These are phyloP conservation scores for Phocoena phocoena DNA, from an alignment of 2,113 vertebrate species.

Conservation along the genomic window DNA sequence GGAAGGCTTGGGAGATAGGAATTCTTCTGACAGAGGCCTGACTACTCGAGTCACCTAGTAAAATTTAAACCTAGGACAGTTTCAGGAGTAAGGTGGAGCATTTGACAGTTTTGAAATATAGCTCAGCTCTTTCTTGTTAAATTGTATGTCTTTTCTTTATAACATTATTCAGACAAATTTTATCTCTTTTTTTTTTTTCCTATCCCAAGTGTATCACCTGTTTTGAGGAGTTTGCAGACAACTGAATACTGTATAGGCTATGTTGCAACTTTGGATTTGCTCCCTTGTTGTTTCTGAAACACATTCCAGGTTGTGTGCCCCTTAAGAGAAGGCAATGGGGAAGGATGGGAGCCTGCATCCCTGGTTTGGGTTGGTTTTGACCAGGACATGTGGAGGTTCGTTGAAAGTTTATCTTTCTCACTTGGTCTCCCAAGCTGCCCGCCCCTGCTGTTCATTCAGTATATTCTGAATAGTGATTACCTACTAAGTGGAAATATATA, in stretches of 20 bases:
- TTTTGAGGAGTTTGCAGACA: neutral
- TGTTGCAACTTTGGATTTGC: neutral
- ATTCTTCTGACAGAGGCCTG: neutral
- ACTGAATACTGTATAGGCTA: neutral
- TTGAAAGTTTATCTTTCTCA: neutral
- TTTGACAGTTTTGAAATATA: neutral
- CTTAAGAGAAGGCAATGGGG: neutral
- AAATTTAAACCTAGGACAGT: neutral
- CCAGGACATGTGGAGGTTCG: neutral
- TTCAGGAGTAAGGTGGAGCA: neutral
- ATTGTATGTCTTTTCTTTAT: neutral
- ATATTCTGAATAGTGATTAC: neutral
- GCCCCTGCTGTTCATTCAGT: neutral
- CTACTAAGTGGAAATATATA: neutral
- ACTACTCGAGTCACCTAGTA: neutral
- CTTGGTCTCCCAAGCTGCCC: neutral
- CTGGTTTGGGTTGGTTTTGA: neutral
- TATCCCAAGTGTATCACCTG: neutral
- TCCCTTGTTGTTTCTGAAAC: neutral
- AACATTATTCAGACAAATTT: neutral
- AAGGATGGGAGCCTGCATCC: neutral
- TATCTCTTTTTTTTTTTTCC: neutral
- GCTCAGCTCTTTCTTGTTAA: neutral
- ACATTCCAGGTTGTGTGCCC: neutral
- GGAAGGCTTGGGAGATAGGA: neutral